Evolutionary conservation across 2,113 vertebrate genomes (phyloP).

Genomic region (Tiliqua scincoides): DNA sequence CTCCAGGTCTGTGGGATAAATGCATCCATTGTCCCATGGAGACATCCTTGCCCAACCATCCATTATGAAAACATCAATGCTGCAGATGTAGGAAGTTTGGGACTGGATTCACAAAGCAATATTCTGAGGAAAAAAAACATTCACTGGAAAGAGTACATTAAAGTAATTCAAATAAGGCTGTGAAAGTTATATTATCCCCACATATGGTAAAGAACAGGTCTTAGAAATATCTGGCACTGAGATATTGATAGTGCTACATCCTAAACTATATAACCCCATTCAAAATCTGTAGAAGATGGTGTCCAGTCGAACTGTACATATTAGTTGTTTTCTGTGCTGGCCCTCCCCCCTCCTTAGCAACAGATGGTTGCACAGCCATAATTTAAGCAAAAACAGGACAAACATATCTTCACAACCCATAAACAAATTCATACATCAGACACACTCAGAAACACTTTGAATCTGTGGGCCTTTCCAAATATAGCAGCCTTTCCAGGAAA

Average conservation of each 20-base stretch:
- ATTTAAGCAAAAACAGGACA: not conserved
- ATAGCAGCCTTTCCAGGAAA: not conserved
- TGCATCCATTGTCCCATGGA: not conserved
- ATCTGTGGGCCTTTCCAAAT: not conserved
- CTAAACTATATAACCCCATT: not conserved
- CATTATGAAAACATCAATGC: not conserved
- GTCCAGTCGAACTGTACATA: not conserved
- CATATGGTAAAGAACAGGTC: not conserved
- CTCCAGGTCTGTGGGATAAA: not conserved
- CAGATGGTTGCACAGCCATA: not conserved
- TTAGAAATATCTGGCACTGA: not conserved
- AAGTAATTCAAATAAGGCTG: not conserved
- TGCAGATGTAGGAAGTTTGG: not conserved
- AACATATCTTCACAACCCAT: not conserved
- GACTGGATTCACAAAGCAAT: not conserved
- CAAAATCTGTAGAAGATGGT: not conserved
- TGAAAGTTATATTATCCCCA: not conserved
- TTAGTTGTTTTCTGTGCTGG: not conserved
- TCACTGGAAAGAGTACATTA: not conserved
- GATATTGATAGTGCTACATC: not conserved
- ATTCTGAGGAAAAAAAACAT: not conserved
- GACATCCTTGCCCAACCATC: not conserved
- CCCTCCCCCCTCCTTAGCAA: not conserved
- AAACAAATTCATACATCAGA: not conserved
- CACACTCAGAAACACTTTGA: not conserved